Base-by-base conservation (phyloP, 2,888 invertebrate genomes). In the Malthinus flaveolus region DNA sequence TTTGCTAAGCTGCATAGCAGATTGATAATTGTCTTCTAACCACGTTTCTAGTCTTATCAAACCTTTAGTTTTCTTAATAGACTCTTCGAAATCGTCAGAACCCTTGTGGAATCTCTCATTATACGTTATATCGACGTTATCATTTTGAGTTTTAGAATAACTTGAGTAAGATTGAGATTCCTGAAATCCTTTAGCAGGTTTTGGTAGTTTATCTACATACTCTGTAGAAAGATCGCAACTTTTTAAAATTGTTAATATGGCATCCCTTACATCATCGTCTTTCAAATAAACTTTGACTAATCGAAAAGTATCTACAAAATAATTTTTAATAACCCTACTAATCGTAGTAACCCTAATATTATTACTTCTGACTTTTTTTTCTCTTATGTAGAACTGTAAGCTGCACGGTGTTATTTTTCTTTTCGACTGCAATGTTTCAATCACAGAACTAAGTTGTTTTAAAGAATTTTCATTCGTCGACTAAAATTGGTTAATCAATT, bases 381-480 rank as follows among this genome's bases (percentile, higher is more conserved):
- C 83, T 64, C 92, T 82, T 62, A 95, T 82, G 79, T 92, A 95
- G 81, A 96, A 95, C 62, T 87, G 83, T 36, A 96, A 79, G 10
- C 85, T 87, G 3, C 87, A 82, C 10, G 87, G 84, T 49, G 82
- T 75, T 44, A 86, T 80, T 46, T 82, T 81, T 64, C 82, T 82
- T 68, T 85, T 84, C 68, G 87, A 82, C 71, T 91, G 89, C 52
- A 95, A 82, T 23, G 86, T 86, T 77, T 94, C 91, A 68, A 97
- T 80, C 71, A 93, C 86, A 23, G 90, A 90, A 79, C 95, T 95
- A 49, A 96, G 79, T 67, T 89, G 87, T 76, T 96, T 94, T 59
- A 96, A 77, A 0, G 95, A 95, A 71, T 91, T 87, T 79, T 97
- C 96, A 83, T 97, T 97, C 1, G 89, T 87, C 65, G 85, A 86